Percentiles rank a stretch among this genome's conserved stretches.
These are phyloP conservation scores for Triplophysa bombifrons DNA, from an alignment of 2,797 vertebrate species.

Conservation along the genomic window DNA sequence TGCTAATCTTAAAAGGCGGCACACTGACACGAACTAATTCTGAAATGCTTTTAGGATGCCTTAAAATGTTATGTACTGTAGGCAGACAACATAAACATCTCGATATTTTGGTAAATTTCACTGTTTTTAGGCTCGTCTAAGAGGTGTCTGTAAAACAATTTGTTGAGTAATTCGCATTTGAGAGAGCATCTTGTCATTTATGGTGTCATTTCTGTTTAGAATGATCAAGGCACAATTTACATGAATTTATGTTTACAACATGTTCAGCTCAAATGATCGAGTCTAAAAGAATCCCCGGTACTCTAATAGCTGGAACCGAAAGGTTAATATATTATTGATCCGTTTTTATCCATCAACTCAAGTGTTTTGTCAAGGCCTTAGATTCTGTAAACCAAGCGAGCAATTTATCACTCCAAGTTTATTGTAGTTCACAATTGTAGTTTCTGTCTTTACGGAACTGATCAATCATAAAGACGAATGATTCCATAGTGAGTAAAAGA, in stretches of 20 bases:
- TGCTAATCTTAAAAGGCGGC: too few species aligned
- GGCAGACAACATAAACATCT: background rate
- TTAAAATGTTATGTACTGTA: background rate
- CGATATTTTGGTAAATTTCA: background rate
- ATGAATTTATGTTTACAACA: constrained; percentile 7
- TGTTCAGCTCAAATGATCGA: background rate
- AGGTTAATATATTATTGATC: constrained; percentile 25
- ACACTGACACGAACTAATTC: too few species aligned
- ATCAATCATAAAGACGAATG: background rate
- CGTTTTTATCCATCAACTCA: constrained; percentile 27
- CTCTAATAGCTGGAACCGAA: background rate
- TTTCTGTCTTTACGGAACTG: background rate
- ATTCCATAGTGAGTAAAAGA: background rate
- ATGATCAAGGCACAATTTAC: background rate
- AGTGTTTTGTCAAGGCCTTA: constrained; percentile 3
- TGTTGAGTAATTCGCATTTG: background rate
- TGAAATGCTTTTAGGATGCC: too few species aligned
- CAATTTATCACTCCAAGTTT: background rate
- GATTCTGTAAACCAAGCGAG: background rate
- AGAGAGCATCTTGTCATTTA: background rate
- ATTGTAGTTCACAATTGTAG: background rate
- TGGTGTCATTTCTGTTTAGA: background rate
- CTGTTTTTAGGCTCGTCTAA: background rate
- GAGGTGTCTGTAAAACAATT: background rate
- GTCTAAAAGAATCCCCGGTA: background rate